A percentile compares a stretch with the other conserved stretches of the same genome.
phyloP scores from a whole-genome alignment of 2,113 vertebrate species.

The Tychaedon coryphoeus region DNA sequence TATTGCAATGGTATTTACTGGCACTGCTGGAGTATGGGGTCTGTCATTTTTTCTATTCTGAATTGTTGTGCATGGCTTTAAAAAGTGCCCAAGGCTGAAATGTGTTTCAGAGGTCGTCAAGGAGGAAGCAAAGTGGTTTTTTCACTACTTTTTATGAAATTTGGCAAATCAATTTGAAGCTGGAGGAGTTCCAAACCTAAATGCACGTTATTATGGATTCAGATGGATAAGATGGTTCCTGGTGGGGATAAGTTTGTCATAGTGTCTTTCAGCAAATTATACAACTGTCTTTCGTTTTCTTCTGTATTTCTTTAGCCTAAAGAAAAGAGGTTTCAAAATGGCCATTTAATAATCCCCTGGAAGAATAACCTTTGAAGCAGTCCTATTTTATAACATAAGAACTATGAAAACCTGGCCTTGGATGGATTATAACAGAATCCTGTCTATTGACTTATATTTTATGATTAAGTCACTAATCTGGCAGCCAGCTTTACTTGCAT shows the following conservation, averaged over 20 bases:
- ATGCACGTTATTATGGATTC: not conserved
- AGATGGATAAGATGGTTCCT: not conserved
- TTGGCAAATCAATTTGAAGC: not conserved
- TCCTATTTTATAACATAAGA: constrained; percentile 10
- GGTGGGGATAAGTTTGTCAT: constrained; percentile 3
- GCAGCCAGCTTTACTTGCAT: constrained; percentile 56
- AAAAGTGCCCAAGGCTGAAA: constrained; percentile 19
- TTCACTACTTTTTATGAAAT: not conserved
- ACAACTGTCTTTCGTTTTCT: not conserved
- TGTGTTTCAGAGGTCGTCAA: constrained; percentile 11
- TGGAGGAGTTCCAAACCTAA: constrained; percentile 51
- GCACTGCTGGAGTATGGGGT: constrained; percentile 39
- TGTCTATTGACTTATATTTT: constrained; percentile 25
- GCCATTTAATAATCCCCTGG: constrained; percentile 19
- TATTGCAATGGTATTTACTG: constrained; percentile 49
- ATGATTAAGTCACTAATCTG: constrained; percentile 57
- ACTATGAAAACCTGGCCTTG: constrained; percentile 38
- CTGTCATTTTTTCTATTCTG: constrained; percentile 28
- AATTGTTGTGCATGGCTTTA: constrained; percentile 25
- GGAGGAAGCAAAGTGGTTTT: not conserved
- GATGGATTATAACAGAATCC: constrained; percentile 40
- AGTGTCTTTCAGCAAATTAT: constrained; percentile 5
- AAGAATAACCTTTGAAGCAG: constrained; percentile 32
- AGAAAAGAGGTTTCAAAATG: constrained; percentile 27
- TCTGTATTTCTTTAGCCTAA: not conserved